These are phyloP conservation scores for Muscicapa striata DNA, from an alignment of 2,797 vertebrate genomes.

Conservation along the genomic window DNA sequence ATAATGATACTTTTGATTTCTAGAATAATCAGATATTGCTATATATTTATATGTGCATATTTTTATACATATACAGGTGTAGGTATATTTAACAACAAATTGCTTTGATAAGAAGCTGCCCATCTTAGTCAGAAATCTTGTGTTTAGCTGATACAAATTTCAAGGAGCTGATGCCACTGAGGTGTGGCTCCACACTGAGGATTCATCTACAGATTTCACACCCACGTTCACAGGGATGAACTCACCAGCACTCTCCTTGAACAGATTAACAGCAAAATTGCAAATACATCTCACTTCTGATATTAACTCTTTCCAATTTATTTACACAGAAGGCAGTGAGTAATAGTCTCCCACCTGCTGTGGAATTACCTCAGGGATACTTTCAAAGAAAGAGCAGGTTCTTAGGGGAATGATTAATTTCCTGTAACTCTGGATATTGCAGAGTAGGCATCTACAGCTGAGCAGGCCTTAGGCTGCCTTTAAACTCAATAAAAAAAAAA, in stretches of 20 bases:
- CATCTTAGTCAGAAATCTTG: background rate
- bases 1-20: background rate
- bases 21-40: background rate
- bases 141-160: background rate
- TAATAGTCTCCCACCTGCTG: background rate
- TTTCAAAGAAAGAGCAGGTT: slow-evolving; percentile 38
- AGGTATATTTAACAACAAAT: background rate
- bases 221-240: background rate
- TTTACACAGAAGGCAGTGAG: background rate
- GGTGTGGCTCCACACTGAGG: background rate
- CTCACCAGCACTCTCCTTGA: background rate
- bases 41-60: background rate
- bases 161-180: background rate
- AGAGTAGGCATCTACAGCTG: background rate
- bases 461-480: background rate
- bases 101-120: background rate
- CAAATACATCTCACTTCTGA: background rate
- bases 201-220: background rate
- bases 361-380: slow-evolving; percentile 17
- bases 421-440: background rate
- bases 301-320: background rate
- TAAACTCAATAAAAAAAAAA: background rate
- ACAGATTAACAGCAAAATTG: background rate
- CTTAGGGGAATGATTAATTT: slow-evolving; percentile 35
- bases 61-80: background rate